Conservation (phyloP, 2,113 vertebrate species). For the Synodontis membranacea region DNA sequence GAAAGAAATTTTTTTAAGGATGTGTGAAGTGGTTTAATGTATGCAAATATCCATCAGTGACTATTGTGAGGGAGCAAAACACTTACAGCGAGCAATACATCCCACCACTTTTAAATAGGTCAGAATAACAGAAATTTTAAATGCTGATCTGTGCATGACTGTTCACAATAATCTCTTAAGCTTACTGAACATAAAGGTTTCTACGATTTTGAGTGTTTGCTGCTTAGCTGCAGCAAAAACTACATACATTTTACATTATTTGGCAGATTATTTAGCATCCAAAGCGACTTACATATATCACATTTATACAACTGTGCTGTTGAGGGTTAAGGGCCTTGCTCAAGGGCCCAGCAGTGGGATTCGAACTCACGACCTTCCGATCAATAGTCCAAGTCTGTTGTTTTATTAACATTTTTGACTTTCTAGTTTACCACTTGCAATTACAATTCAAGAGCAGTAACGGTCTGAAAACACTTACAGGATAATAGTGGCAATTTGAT, state of each 20-base stretch:
- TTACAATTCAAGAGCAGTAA: constrained; percentile 2
- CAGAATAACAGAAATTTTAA: background rate
- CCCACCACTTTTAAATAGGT: background rate
- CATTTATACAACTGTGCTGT: too few species aligned
- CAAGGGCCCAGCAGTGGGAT: too few species aligned
- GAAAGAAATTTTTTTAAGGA: background rate
- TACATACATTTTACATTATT: too few species aligned
- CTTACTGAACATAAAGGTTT: background rate
- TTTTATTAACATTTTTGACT: background rate
- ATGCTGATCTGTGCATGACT: background rate
- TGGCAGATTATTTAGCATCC: too few species aligned
- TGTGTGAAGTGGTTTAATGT: background rate
- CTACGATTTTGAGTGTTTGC: background rate
- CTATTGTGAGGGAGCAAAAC: background rate
- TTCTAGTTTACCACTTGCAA: background rate
- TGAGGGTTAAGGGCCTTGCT: too few species aligned
- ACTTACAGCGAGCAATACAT: background rate
- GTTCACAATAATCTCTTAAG: background rate
- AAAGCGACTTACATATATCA: too few species aligned
- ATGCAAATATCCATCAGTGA: background rate
- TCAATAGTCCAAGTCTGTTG: background rate
- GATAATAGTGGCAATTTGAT: background rate
- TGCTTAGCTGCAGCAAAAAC: background rate
- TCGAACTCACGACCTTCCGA: too few species aligned
- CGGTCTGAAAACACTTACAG: constrained; percentile 7